A percentile compares a stretch with the other conserved stretches of the same genome.
Evolutionary conservation across 1,140 invertebrate genomes (phyloP).

Genomic region (Monochamus saltuarius): DNA sequence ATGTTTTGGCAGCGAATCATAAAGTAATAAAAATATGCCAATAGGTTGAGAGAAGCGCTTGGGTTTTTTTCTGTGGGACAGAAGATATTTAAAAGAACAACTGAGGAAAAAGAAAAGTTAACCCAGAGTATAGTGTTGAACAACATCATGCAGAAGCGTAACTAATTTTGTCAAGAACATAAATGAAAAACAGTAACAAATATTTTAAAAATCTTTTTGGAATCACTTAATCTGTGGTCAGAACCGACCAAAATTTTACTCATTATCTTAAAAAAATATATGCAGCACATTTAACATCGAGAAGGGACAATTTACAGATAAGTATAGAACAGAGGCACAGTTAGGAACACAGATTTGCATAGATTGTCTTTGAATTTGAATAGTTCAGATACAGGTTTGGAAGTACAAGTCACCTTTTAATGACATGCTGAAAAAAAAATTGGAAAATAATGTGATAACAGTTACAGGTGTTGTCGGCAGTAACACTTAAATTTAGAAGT

Average conservation of each 20-base stretch:
- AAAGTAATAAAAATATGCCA: slow-evolving; percentile 13
- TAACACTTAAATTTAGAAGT: slow-evolving; percentile 8
- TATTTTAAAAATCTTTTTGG: slow-evolving; percentile 11
- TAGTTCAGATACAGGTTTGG: slow-evolving; percentile 40
- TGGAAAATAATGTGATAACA: slow-evolving; percentile 7
- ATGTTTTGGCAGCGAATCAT: background rate
- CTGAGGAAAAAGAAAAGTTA: slow-evolving; percentile 27
- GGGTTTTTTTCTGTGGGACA: slow-evolving; percentile 25
- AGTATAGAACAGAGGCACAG: slow-evolving; percentile 24
- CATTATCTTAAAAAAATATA: background rate
- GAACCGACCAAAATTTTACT: slow-evolving; percentile 22
- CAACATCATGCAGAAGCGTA: slow-evolving; percentile 31
- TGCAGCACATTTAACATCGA: slow-evolving; percentile 17
- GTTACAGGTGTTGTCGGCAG: slow-evolving; percentile 13
- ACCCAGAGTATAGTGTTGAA: slow-evolving; percentile 25
- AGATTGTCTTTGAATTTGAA: background rate
- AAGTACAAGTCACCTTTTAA: slow-evolving; percentile 47
- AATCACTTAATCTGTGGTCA: slow-evolving; percentile 34
- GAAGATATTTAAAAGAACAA: slow-evolving; percentile 25
- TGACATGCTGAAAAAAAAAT: slow-evolving; percentile 32
- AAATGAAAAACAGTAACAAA: slow-evolving; percentile 27
- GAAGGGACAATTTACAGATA: background rate
- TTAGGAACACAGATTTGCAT: slow-evolving; percentile 39
- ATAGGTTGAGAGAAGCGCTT: background rate
- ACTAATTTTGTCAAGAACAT: slow-evolving; percentile 25